Evolutionary conservation across 2,797 vertebrate species (phyloP).

Genomic region (Synanceia verrucosa): DNA sequence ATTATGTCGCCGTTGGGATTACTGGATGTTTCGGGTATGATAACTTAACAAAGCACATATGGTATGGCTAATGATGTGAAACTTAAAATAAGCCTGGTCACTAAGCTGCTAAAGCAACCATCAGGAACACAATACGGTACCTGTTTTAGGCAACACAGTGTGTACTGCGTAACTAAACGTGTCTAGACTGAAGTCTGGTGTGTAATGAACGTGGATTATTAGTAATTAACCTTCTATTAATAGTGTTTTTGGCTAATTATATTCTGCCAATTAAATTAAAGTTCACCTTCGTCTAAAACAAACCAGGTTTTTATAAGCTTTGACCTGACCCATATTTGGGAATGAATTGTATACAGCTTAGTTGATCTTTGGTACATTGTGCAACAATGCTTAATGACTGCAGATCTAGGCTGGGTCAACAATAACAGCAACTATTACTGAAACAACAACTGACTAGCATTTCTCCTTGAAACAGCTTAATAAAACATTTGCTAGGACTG

Average conservation of each 20-base stretch:
- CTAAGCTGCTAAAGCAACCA: conserved; percentile 50
- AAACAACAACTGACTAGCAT: not conserved
- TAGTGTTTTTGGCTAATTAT: not conserved
- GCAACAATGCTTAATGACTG: not conserved
- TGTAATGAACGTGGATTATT: conserved; percentile 14
- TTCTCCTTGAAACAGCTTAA: not conserved
- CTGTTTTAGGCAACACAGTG: conserved; percentile 14
- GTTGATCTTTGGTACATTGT: conserved; percentile 13
- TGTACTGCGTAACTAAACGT: conserved; percentile 6
- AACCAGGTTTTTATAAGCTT: not conserved
- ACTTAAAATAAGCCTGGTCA: conserved; percentile 60
- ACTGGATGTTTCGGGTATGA: conserved; percentile 71
- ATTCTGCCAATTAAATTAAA: conserved; percentile 10
- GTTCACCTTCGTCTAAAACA: conserved; percentile 4
- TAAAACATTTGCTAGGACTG: not conserved
- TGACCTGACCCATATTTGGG: not conserved
- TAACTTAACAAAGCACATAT: conserved; percentile 70
- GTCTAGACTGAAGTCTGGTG: not conserved
- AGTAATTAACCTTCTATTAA: conserved; percentile 20
- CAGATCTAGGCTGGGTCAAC: not conserved
- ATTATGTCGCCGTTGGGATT: conserved; percentile 73
- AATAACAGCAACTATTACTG: not conserved
- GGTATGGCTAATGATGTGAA: conserved; percentile 76
- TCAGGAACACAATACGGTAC: conserved; percentile 49
- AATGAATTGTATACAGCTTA: not conserved